A percentile compares a stretch with the other conserved stretches of the same genome.
Evolutionary conservation across 2,113 vertebrate genomes (phyloP).

Genomic region (Pongo abelii): DNA sequence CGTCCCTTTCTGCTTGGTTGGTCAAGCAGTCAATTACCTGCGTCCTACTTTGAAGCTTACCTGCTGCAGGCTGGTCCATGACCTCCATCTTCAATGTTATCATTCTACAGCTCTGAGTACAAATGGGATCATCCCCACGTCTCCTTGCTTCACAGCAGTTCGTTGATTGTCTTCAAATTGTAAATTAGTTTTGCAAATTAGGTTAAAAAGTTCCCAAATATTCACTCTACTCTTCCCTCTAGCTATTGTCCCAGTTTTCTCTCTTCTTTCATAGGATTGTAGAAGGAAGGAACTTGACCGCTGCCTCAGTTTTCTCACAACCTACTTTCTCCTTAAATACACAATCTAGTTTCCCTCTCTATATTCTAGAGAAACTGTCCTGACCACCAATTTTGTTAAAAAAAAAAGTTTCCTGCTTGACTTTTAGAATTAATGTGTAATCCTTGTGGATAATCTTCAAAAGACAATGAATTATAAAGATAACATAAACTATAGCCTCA

Average conservation of each 20-base stretch:
- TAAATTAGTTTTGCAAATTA: conserved; percentile 69
- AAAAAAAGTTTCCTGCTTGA: background rate
- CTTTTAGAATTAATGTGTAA: background rate
- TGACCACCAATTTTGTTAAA: background rate
- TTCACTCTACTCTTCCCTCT: conserved; percentile 13
- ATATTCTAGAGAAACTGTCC: background rate
- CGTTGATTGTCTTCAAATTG: conserved; percentile 54
- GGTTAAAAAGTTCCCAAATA: conserved; percentile 53
- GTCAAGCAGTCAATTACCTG: conserved; percentile 45
- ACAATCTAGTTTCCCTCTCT: background rate
- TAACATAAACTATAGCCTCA: background rate
- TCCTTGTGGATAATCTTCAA: background rate
- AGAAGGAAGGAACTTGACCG: background rate
- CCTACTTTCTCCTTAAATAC: background rate
- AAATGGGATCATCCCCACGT: background rate
- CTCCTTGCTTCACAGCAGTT: conserved; percentile 46
- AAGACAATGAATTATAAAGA: background rate
- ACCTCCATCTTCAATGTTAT: conserved; percentile 28
- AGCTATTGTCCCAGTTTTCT: conserved; percentile 38
- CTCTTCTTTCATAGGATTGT: background rate
- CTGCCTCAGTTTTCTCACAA: background rate
- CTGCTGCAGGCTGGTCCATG: conserved; percentile 43
- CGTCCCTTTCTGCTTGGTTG: conserved; percentile 38
- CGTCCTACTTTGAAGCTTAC: conserved; percentile 43
- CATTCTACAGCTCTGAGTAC: background rate